These are phyloP conservation scores for Mormyrops attenuatus DNA, from an alignment of 2,797 vertebrate genomes.

Conservation along the genomic window DNA sequence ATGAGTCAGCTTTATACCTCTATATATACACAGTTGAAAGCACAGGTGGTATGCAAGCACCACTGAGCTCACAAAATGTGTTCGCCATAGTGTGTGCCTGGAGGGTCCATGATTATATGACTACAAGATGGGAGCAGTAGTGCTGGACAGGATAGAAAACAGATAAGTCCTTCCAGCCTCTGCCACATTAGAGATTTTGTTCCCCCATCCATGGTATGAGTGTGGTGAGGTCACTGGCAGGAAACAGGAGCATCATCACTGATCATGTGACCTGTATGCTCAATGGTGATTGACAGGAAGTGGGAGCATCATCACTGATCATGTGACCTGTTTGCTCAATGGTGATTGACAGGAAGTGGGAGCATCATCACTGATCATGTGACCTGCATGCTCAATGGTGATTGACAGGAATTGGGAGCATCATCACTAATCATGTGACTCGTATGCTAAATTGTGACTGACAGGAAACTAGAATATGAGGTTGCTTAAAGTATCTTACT, in stretches of 20 bases:
- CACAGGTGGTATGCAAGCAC: conserved; percentile 26
- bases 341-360: conserved; percentile 37
- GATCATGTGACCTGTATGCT: not conserved
- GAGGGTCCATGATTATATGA: conserved; percentile 7
- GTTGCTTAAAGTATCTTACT: not conserved
- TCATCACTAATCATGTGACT: not conserved
- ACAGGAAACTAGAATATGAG: not conserved
- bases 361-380: conserved; percentile 19
- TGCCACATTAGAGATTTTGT: conserved; percentile 23
- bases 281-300: conserved; percentile 34
- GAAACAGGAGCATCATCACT: conserved; percentile 31
- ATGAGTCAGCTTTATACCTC: conserved; percentile 24
- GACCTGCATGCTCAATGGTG: not conserved
- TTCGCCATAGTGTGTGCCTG: conserved; percentile 5
- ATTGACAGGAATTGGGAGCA: conserved; percentile 39
- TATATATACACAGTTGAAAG: conserved; percentile 12
- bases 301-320: conserved; percentile 24
- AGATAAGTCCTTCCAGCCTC: conserved; percentile 30
- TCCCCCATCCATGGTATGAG: conserved; percentile 43
- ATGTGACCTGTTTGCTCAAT: not conserved
- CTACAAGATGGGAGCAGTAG: not conserved
- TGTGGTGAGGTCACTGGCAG: conserved; percentile 41
- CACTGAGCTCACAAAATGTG: conserved; percentile 27
- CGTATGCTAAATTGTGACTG: not conserved
- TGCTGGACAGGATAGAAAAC: conserved; percentile 27